Evolutionary conservation across 2,113 vertebrate species (phyloP).

Genomic region (Nematolebias whitei): DNA sequence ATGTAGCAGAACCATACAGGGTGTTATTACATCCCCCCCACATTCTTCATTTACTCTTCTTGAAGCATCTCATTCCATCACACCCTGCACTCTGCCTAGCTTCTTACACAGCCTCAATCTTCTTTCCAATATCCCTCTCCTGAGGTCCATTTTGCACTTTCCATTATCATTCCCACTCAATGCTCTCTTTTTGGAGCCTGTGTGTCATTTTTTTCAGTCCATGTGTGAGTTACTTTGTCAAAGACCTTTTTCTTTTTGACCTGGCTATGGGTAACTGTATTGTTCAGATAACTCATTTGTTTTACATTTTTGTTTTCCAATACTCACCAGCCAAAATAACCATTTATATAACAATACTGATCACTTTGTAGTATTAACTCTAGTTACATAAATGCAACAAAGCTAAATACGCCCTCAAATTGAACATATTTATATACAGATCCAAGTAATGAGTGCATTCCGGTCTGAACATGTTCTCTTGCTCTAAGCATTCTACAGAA

Average conservation of each 20-base stretch:
- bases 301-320: slow-evolving; percentile 6
- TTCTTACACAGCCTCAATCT: slow-evolving; percentile 62
- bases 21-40: slow-evolving; percentile 5
- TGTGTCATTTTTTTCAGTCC: slow-evolving; percentile 34
- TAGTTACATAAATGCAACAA: slow-evolving; percentile 4
- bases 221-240: slow-evolving; percentile 23
- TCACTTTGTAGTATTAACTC: not conserved
- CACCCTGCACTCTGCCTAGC: slow-evolving; percentile 34
- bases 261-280: slow-evolving; percentile 26
- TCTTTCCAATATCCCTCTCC: slow-evolving; percentile 67
- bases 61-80: slow-evolving; percentile 35
- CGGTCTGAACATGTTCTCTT: slow-evolving; percentile 54
- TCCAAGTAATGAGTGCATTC: slow-evolving; percentile 52
- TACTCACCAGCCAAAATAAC: slow-evolving; percentile 2
- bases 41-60: slow-evolving; percentile 16
- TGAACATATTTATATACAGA: slow-evolving; percentile 54
- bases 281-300: slow-evolving; percentile 7
- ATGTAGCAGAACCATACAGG: slow-evolving; percentile 5
- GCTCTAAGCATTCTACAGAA: slow-evolving; percentile 48
- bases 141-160: slow-evolving; percentile 62
- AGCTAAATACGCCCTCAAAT: slow-evolving; percentile 22
- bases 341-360: not conserved
- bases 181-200: slow-evolving; percentile 23
- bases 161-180: slow-evolving; percentile 68
- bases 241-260: slow-evolving; percentile 27